Base-by-base conservation (phyloP, 2,888 invertebrate genomes). In the Metallyticus violacea region DNA sequence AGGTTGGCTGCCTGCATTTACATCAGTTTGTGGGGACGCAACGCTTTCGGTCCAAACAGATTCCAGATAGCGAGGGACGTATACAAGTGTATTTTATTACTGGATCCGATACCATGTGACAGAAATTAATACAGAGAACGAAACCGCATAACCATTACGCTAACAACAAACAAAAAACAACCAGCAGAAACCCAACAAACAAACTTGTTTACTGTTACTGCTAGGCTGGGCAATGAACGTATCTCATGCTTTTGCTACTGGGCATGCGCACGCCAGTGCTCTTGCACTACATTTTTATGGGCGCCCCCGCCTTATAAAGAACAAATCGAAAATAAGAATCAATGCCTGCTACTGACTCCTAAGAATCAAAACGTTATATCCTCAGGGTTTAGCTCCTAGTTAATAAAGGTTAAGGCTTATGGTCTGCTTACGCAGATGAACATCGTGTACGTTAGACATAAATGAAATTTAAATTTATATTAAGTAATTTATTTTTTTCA, bases 81-180 rank as follows among this genome's bases (percentile, higher is more conserved):
- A 62, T 62, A 62, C 40, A 62, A 62, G 22, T 26, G 76, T 86
- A 86, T 81, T 81, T 81, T 30, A 81, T 30, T 30, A 29, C 81
- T 40, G 40, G 30, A 30, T 81, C 29, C 81, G 40, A 81, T 81
- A 81, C 29, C 29, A 81, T 22, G 81, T 81, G 81, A 81, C 81
- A 81, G 81, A 81, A 81, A 81, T 81, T 81, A 81, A 30, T 81
- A 81, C 40, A 81, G 26, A 30, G 40, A 27, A 81, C n/a, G 81
- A 30, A 30, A 81, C 29, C 81, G 40, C 30, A 81, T 7, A 81
- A 81, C 40, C 40, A 62, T 62, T 62, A 62, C 40, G 40, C 40
- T 62, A 62, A 62, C n/a, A n/a, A n/a, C 40, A 62, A 62, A 62
- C 40, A 62, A 62, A 62, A 62, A 62, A 62, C 40, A 62, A 62